A percentile compares a stretch with the other conserved stretches of the same genome.
Conservation (phyloP, 2,797 vertebrate genomes). For the Acrossocheilus fasciatus region DNA sequence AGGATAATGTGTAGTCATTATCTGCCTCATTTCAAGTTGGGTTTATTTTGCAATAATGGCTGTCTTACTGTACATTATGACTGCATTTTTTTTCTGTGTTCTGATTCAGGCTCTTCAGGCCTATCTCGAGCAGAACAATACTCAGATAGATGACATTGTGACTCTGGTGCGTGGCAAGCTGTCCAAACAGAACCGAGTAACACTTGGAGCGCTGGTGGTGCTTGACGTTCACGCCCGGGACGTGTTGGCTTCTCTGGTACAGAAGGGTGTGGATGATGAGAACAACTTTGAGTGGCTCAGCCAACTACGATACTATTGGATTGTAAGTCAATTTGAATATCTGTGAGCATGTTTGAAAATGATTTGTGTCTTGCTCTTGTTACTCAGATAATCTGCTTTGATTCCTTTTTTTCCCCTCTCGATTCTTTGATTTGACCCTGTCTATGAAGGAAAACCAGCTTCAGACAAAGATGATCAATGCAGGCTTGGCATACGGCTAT, state of each 20-base stretch:
- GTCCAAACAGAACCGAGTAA: constrained; percentile 88
- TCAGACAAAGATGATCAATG: constrained; percentile 93
- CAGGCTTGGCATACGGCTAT: constrained; percentile 89
- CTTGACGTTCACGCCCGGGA: constrained; percentile 88
- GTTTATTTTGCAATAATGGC: not conserved
- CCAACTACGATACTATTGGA: constrained; percentile 91
- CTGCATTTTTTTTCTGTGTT: constrained; percentile 12
- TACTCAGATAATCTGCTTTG: not conserved
- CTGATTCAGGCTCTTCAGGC: constrained; percentile 78
- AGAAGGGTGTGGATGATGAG: constrained; percentile 84
- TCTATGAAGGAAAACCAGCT: constrained; percentile 82
- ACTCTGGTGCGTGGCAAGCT: constrained; percentile 86
- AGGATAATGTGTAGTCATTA: not conserved
- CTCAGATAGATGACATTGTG: constrained; percentile 90
- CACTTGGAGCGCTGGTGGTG: constrained; percentile 87
- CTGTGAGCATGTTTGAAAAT: not conserved
- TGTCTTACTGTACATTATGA: constrained; percentile 1
- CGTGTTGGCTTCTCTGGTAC: constrained; percentile 83
- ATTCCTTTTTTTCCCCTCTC: not conserved
- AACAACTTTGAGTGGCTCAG: constrained; percentile 92
- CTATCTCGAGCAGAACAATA: constrained; percentile 85
- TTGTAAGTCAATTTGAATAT: constrained; percentile 71
- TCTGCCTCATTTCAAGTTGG: not conserved
- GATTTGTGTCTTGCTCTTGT: not conserved
- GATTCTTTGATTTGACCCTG: constrained; percentile 16